Conservation (phyloP, 2,888 invertebrate species). For the Marasmarcha lunaedactyla region DNA sequence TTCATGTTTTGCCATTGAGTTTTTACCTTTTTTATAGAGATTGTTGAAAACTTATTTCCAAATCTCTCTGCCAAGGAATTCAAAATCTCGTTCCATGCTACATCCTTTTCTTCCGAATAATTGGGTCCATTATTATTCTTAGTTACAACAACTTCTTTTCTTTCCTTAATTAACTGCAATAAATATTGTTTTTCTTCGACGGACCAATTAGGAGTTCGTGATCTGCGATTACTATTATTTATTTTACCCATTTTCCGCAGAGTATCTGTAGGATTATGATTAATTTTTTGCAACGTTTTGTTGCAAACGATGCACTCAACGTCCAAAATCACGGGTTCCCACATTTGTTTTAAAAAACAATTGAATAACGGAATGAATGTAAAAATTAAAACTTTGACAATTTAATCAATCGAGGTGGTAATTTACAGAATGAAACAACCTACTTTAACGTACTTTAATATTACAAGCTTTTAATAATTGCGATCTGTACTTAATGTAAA, state of each 20-base stretch:
- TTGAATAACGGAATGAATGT: slow-evolving; percentile 23
- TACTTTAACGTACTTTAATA: slow-evolving; percentile 30
- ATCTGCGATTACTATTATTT: slow-evolving; percentile 35
- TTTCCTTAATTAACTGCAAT: slow-evolving; percentile 53
- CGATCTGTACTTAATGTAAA: no score
- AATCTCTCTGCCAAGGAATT: slow-evolving; percentile 37
- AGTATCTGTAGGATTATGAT: slow-evolving; percentile 35
- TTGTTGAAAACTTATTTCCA: slow-evolving; percentile 47
- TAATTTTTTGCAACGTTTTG: slow-evolving; percentile 63
- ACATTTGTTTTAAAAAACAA: slow-evolving; percentile 50
- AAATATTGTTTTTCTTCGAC: slow-evolving; percentile 54
- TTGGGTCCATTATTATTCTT: slow-evolving; percentile 54
- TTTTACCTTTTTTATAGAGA: slow-evolving; percentile 56
- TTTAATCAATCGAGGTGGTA: slow-evolving; percentile 3
- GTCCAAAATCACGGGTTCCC: slow-evolving; percentile 58
- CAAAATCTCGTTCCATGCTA: slow-evolving; percentile 59
- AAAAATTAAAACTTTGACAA: slow-evolving; percentile 28
- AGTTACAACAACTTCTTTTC: slow-evolving; percentile 49
- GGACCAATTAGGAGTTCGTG: slow-evolving; percentile 60
- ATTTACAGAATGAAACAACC: slow-evolving; percentile 23
- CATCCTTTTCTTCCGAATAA: slow-evolving; percentile 53
- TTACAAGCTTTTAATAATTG: no score
- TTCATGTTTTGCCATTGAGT: slow-evolving; percentile 68
- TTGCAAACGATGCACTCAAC: slow-evolving; percentile 65
- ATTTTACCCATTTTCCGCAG: slow-evolving; percentile 50